Evolutionary conservation across 2,113 vertebrate genomes (phyloP).

Genomic region (Danio rerio): DNA sequence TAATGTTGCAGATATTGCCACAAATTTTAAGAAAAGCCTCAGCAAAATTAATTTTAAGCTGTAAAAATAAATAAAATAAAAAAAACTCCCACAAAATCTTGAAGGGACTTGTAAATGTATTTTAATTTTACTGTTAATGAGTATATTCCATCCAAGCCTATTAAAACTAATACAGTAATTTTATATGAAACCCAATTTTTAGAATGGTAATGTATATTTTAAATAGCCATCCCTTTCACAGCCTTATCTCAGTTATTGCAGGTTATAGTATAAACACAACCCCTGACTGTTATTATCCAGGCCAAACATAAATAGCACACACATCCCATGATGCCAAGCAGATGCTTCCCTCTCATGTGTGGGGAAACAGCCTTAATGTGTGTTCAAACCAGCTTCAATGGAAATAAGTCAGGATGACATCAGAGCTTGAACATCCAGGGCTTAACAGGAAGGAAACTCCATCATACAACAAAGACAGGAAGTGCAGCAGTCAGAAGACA

Average conservation of each 20-base stretch:
- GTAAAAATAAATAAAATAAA: too few relatives aligned
- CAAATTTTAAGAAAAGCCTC: too few relatives aligned
- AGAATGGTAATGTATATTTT: not conserved
- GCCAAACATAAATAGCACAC: slow-evolving; percentile 6
- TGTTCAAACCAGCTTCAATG: slow-evolving; percentile 16
- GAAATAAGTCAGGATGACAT: slow-evolving; percentile 46
- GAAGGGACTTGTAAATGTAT: too few relatives aligned
- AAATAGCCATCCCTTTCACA: not conserved
- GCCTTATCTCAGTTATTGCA: not conserved
- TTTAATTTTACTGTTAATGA: too few relatives aligned
- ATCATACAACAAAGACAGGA: slow-evolving; percentile 74
- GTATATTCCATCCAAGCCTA: too few relatives aligned
- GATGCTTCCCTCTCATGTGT: not conserved
- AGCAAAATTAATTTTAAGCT: too few relatives aligned
- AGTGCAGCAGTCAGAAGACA: slow-evolving; percentile 49
- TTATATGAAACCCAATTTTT: not conserved
- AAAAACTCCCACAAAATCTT: too few relatives aligned
- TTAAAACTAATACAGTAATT: too few relatives aligned
- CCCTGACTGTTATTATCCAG: not conserved
- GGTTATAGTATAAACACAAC: not conserved
- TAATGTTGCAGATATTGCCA: too few relatives aligned
- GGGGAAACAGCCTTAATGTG: slow-evolving; percentile 1
- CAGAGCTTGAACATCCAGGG: slow-evolving; percentile 17
- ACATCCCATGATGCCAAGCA: slow-evolving; percentile 5
- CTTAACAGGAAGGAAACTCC: slow-evolving; percentile 66